phyloP scores from a whole-genome alignment of 2,888 invertebrate genomes.

The Drosophila prolongata region DNA sequence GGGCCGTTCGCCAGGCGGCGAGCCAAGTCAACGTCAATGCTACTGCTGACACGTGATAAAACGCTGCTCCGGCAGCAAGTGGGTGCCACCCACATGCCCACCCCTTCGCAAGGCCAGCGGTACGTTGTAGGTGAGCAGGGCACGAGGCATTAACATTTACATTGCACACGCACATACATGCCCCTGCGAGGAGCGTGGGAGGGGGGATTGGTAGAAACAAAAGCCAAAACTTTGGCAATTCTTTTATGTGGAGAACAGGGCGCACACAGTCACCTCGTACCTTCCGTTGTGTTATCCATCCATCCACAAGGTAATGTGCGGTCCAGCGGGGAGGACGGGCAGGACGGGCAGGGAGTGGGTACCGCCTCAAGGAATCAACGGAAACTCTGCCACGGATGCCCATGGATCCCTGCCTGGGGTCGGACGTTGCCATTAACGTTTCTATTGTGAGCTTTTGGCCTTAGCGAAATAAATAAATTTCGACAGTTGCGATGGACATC shows the following conservation, averaged over 20 bases:
- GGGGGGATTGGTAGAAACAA: constrained; percentile 55
- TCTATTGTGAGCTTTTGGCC: constrained; percentile 79
- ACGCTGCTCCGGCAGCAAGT: constrained; percentile 58
- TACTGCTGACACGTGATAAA: constrained; percentile 79
- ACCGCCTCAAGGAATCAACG: constrained; percentile 71
- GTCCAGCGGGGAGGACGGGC: constrained; percentile 40
- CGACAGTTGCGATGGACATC: constrained; percentile 66
- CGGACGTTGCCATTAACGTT: constrained; percentile 74
- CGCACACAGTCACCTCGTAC: constrained; percentile 15
- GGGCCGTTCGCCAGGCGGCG: constrained; percentile 24
- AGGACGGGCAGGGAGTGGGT: constrained; percentile 8
- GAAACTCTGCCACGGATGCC: constrained; percentile 74
- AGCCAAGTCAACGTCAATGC: constrained; percentile 64
- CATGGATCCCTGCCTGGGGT: constrained; percentile 43
- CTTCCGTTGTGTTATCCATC: constrained; percentile 20
- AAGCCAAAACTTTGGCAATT: constrained; percentile 71
- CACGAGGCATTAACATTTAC: constrained; percentile 76
- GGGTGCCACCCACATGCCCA: constrained; percentile 11
- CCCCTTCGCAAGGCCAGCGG: constrained; percentile 17
- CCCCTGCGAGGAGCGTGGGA: constrained; percentile 28
- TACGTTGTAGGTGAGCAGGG: constrained; percentile 69
- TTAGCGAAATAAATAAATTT: constrained; percentile 78
- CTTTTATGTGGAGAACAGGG: constrained; percentile 59
- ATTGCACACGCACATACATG: constrained; percentile 63
- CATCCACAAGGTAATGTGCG: constrained; percentile 55